Percentiles rank a stretch among this genome's conserved stretches.
These are phyloP conservation scores for Hylaea fasciaria DNA, from an alignment of 2,888 invertebrate species.

Conservation along the genomic window DNA sequence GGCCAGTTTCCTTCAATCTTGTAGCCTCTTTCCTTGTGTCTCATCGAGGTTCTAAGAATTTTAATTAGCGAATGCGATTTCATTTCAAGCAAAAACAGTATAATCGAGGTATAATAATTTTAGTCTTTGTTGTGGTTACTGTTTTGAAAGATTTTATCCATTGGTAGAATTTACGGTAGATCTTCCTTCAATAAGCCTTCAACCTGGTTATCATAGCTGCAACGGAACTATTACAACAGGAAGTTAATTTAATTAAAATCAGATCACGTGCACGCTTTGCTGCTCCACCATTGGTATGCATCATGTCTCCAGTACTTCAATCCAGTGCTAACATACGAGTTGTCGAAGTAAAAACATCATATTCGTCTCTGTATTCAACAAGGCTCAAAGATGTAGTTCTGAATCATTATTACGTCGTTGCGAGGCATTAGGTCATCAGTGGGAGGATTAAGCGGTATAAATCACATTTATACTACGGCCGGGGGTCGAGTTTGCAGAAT, in stretches of 20 bases:
- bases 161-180: neutral
- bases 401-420: constrained; percentile 25
- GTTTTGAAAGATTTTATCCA: no score
- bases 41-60: no score
- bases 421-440: constrained; percentile 39
- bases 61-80: no score
- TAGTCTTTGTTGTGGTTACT: no score
- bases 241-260: constrained; percentile 62
- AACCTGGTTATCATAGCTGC: neutral
- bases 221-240: constrained; percentile 40
- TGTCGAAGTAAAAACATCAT: constrained; percentile 10
- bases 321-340: constrained; percentile 11
- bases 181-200: neutral
- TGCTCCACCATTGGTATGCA: constrained; percentile 23
- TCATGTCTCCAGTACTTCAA: constrained; percentile 21
- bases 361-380: neutral
- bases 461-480: constrained; percentile 34
- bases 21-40: no score
- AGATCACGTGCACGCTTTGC: constrained; percentile 49
- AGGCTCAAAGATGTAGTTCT: constrained; percentile 13
- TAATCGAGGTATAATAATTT: neutral
- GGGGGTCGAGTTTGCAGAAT: constrained; percentile 32
- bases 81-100: no score
- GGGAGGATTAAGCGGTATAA: constrained; percentile 39
- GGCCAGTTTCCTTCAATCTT: no score